Evolutionary conservation across 2,797 vertebrate genomes (phyloP).

Genomic region (Enteromius radiatus): DNA sequence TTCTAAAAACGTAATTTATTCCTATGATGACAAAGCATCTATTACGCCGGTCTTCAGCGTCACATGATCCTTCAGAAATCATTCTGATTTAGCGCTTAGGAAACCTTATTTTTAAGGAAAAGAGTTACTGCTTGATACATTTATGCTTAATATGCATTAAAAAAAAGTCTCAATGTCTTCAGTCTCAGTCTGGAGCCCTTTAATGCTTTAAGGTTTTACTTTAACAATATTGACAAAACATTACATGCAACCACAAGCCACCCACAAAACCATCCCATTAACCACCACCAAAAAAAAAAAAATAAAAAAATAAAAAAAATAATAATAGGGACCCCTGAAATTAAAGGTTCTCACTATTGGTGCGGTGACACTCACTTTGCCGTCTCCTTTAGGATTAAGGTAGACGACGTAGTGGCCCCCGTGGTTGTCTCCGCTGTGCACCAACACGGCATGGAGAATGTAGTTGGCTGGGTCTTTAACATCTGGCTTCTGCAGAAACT

Average conservation of each 20-base stretch:
- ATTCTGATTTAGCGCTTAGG: neutral
- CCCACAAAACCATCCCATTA: neutral
- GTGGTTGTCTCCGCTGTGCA: slow-evolving; percentile 99
- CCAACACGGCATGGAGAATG: slow-evolving; percentile 95
- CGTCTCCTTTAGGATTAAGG: slow-evolving; percentile 97
- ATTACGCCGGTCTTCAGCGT: neutral
- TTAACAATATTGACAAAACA: slow-evolving; percentile 5
- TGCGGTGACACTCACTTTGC: slow-evolving; percentile 93
- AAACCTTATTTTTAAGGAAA: neutral
- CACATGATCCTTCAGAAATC: neutral
- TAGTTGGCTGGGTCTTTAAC: slow-evolving; percentile 98
- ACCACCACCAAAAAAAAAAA: neutral
- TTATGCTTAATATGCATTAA: neutral
- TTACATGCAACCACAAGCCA: slow-evolving; percentile 8
- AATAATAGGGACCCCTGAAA: slow-evolving; percentile 48
- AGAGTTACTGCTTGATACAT: neutral
- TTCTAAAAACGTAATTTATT: neutral
- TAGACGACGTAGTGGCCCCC: slow-evolving; percentile 99
- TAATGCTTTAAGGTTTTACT: neutral
- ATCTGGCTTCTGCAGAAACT: slow-evolving; percentile 98
- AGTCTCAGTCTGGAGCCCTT: slow-evolving; percentile 12
- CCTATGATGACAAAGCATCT: neutral
- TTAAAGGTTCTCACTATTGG: slow-evolving; percentile 78
- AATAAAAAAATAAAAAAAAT: no score
- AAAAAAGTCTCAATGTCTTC: neutral